phyloP scores from a whole-genome alignment of 2,797 vertebrate species.

The Characodon lateralis region DNA sequence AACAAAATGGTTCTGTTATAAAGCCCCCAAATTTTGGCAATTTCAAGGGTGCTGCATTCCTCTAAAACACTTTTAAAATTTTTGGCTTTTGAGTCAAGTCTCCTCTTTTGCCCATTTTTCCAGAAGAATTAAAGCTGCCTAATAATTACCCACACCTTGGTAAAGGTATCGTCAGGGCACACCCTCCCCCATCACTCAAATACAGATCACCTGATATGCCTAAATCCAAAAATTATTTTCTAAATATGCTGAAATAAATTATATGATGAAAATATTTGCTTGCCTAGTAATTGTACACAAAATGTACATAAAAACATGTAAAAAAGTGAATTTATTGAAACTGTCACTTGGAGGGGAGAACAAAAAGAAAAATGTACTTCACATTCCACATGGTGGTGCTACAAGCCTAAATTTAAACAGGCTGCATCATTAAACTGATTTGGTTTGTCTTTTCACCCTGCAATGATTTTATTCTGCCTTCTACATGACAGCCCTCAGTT shows the following conservation, averaged over 20 bases:
- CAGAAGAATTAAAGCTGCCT: no score
- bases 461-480: background rate
- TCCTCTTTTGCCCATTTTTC: no score
- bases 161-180: background rate
- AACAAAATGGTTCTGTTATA: background rate
- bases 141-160: background rate
- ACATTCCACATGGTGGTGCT: conserved; percentile 42
- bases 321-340: background rate
- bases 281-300: background rate
- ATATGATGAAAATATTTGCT: background rate
- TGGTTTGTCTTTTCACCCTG: background rate
- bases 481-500: background rate
- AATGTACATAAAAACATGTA: background rate
- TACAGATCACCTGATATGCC: background rate
- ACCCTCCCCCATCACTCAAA: background rate
- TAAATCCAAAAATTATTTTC: background rate
- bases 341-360: background rate
- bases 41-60: background rate
- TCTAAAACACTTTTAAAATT: background rate
- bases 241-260: background rate
- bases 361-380: conserved; percentile 6
- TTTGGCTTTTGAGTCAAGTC: background rate
- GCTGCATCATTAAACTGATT: background rate
- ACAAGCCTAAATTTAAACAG: background rate
- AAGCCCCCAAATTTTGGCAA: background rate